These are phyloP conservation scores for Blastobasis adustella DNA, from an alignment of 2,888 invertebrate species.

Conservation along the genomic window DNA sequence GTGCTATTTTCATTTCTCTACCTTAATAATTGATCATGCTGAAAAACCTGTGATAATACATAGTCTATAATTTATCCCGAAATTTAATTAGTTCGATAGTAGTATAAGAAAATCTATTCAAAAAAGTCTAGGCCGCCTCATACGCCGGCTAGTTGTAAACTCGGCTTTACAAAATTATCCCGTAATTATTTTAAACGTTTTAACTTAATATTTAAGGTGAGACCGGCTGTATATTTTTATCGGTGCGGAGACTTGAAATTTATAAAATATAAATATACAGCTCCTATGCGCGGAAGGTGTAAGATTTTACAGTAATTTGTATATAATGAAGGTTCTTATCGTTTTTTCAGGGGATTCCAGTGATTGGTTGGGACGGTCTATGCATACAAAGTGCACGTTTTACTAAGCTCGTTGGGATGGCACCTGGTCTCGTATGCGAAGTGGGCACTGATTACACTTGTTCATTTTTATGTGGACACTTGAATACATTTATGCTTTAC, in stretches of 20 bases:
- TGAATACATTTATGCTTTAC: too few relatives aligned
- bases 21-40: too few relatives aligned
- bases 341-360: constrained; percentile 12
- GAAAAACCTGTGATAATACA: too few relatives aligned
- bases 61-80: too few relatives aligned
- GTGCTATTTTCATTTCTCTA: too few relatives aligned
- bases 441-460: too few relatives aligned
- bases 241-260: constrained; percentile 37
- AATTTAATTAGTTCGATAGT: too few relatives aligned
- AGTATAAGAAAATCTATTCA: too few relatives aligned
- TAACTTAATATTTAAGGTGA: constrained; percentile 65
- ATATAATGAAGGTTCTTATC: constrained; percentile 26
- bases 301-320: constrained; percentile 37
- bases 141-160: constrained; percentile 14
- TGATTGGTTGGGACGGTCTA: constrained; percentile 4
- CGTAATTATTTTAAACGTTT: constrained; percentile 71
- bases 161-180: constrained; percentile 51
- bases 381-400: constrained; percentile 16
- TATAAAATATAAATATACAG: constrained; percentile 52
- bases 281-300: constrained; percentile 40
- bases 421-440: too few relatives aligned
- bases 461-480: too few relatives aligned
- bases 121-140: too few relatives aligned
- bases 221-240: constrained; percentile 56
- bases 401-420: background rate